Base-by-base conservation (phyloP, 1,140 invertebrate species). In the Planococcus citri region DNA sequence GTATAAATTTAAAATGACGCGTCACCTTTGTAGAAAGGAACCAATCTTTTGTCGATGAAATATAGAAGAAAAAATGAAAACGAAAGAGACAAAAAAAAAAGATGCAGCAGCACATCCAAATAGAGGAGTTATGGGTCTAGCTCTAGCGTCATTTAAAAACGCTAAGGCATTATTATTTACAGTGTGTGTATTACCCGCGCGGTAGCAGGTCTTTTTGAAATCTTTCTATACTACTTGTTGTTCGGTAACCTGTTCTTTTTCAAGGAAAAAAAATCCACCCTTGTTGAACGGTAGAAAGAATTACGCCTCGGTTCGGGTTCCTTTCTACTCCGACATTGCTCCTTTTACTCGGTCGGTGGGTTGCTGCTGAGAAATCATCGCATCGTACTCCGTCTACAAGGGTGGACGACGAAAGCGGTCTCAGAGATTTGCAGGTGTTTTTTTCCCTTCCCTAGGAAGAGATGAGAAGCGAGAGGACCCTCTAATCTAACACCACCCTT, bases 221-320 rank as follows among this genome's bases (percentile, higher is more conserved):
- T 51, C 41, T 37, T 14, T 37, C n/a, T 17, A 51, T 51, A 51
- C 41, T 51, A 51, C 41, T 51, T 51, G 41, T 51, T 51, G 41
- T 51, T 51, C 41, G 17, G 41, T 51, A 51, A 51, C 41, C 41
- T 51, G 41, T 51, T 51, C 41, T 51, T 51, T 51, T 51, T 51
- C 41, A 51, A 51, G 41, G 17, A 37, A 37, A n/a, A 51, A 20
- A 51, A 9, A 51, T 51, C 41, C 41, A 51, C 41, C 41, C 41
- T 51, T 51, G 41, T 51, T 33, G 12, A 33, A 33, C 3, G 12
- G 29, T 33, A 33, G 29, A 33, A 33, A 33, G 29, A 33, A 33
- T 12, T n/a, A 12, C 29, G 29, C 3, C 29, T 12, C 29, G 29
- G 3, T 33, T 33, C 29, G 29, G 29, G 29, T 33, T 33, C 29